Conservation (phyloP, 2,888 invertebrate species). For the Congeria kusceri region DNA sequence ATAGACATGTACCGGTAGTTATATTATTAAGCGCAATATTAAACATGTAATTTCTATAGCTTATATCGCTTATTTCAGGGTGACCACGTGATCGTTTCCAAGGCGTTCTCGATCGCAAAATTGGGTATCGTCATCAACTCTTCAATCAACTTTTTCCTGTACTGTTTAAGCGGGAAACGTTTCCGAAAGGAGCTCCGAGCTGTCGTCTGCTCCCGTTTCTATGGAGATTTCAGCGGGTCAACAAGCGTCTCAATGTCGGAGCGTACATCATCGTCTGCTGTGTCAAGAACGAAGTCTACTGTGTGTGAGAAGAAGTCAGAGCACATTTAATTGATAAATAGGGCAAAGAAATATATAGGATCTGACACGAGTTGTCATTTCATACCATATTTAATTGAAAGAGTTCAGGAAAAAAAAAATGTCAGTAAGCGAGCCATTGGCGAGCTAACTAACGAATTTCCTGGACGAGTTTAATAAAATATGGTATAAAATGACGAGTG, state of each 20-base stretch:
- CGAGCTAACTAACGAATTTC: too few species aligned
- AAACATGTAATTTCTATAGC: too few species aligned
- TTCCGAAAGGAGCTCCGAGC: constrained; percentile 73
- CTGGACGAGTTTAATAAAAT: too few species aligned
- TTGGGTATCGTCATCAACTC: constrained; percentile 79
- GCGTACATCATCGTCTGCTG: constrained; percentile 33
- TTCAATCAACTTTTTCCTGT: constrained; percentile 77
- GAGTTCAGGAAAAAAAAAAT: too few species aligned
- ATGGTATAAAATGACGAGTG: too few species aligned
- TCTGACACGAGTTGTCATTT: too few species aligned
- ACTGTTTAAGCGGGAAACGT: constrained; percentile 72
- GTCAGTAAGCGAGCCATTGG: too few species aligned
- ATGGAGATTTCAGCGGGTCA: neutral
- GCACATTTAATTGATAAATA: too few species aligned
- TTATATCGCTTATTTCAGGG: constrained; percentile 60
- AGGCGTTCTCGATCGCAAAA: constrained; percentile 72
- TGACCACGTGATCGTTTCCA: constrained; percentile 62
- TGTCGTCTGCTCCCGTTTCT: constrained; percentile 41
- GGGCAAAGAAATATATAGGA: too few species aligned
- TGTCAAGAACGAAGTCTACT: constrained; percentile 35
- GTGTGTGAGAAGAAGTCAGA: neutral
- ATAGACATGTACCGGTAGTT: too few species aligned
- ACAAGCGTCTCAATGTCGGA: constrained; percentile 46
- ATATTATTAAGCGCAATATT: too few species aligned
- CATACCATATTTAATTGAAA: too few species aligned